A percentile compares a stretch with the other conserved stretches of the same genome.
phyloP scores from a whole-genome alignment of 2,797 vertebrate species.

The Myotis daubentonii region DNA sequence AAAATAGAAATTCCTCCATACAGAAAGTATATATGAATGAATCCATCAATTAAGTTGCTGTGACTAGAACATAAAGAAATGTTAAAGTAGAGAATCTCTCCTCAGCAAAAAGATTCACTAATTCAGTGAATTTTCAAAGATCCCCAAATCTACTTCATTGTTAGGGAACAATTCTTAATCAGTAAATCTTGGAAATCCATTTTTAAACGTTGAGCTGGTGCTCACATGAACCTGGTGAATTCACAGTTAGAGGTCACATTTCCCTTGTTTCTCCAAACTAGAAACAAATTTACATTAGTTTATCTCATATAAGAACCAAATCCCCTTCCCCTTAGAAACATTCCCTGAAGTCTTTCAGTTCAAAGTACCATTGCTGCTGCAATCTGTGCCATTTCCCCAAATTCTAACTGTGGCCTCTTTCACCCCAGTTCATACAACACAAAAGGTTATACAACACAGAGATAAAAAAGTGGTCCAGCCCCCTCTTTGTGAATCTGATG shows the following conservation, averaged over 20 bases:
- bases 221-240: not conserved
- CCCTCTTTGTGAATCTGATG: not conserved
- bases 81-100: not conserved
- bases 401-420: not conserved
- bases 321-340: not conserved
- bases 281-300: not conserved
- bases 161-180: not conserved
- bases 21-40: rapidly evolving
- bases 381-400: not conserved
- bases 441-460: not conserved
- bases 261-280: not conserved
- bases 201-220: not conserved
- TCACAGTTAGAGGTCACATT: not conserved
- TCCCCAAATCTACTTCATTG: not conserved
- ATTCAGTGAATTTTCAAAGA: not conserved
- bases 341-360: not conserved
- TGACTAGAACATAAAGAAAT: not conserved
- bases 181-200: not conserved
- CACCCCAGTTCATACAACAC: not conserved
- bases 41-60: not conserved
- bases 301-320: not conserved
- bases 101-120: not conserved
- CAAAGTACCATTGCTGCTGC: not conserved
- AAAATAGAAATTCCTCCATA: not conserved
- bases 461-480: not conserved